Base-by-base conservation (phyloP, 2,888 invertebrate genomes). In the Dioctria rufipes region DNA sequence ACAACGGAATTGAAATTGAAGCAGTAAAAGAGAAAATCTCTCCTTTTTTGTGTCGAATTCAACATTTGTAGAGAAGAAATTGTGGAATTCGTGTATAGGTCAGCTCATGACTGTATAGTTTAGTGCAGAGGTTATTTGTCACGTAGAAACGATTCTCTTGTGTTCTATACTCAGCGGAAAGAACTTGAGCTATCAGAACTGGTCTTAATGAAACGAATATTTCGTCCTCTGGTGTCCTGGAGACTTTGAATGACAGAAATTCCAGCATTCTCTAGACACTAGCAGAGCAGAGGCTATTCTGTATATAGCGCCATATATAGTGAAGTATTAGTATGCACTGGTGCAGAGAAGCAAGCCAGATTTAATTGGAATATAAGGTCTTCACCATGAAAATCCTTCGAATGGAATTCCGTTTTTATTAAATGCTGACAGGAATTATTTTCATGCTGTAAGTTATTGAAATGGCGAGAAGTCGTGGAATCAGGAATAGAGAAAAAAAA, bases 201-300 rank as follows among this genome's bases (percentile, higher is more conserved):
- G 46, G 43, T 75, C 75, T 75, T 75, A 75, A 75, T 75, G 75
- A 75, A 75, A 75, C 61, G 75, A 75, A 75, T 75, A 75, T 61
- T 75, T 75, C 60, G 75, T 61, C 67, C 40, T 39, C 54, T 37
- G 51, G 25, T 25, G 25, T 51, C 71, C 8, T 13, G 71, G 69
- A 51, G n/a, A 71, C 71, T 11, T 71, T 54, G 51, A 71, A 51
- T 71, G 71, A 71, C 71, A 51, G 71, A 51, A 49, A 71, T 71
- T 71, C 71, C 71, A 51, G 51, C 5, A 13, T 46, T 51, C 54
- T 51, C 11, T 11, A 54, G 71, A 49, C 9, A 51, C 4, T 71
- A 39, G n/a, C 25, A 42, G 39, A 37, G 71, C 54, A 46, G 25
- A n/a, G 43, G 43, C 25, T 25, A 25, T 25, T 25, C 25, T 25